Base-by-base conservation (phyloP, 1,140 invertebrate genomes). In the Oppia nitens region DNA sequence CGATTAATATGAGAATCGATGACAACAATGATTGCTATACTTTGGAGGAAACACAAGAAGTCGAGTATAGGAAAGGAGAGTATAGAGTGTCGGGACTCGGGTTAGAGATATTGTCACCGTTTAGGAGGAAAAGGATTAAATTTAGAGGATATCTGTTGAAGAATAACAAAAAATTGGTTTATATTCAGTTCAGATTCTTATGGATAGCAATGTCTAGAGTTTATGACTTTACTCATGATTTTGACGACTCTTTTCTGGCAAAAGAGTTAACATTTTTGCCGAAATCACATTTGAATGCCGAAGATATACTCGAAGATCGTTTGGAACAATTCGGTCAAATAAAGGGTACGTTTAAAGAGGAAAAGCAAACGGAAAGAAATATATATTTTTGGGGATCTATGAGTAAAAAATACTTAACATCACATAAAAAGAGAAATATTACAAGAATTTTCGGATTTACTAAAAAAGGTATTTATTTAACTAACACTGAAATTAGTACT, bases 291-390 rank as follows among this genome's bases (percentile, higher is more conserved):
- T n/a, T n/a, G n/a, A n/a, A n/a, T n/a, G n/a, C n/a, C n/a, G 55
- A 26, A 21, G n/a, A 26, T 4, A 3, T 45, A 20, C 32, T 9
- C 6, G 55, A 63, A 49, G 56, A 63, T 27, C 50, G 28, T 26
- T 57, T 57, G 26, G 59, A 63, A 47, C 62, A 63, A 32, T 60
- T 53, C 51, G 56, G 58, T 14, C 58, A 60, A 24, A 24, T 63
- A 1, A 63, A 61, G 55, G 62, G 62, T 17, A 60, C 62, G 3
- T 9, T 60, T 26, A 47, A 47, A 47, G 20, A 60, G 12, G 56
- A 63, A 54, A 55, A 51, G 40, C 14, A 60, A 17, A 50, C 55
- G 11, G 47, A 60, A 29, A 26, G 48, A 32, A 49, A 63, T 53
- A 28, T 60, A 23, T 60, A 50, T 26, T 53, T 63, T 9, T 57